Percentiles rank a stretch among this genome's conserved stretches.
Conservation (phyloP, 2,797 vertebrate species). For the Chrysocyon brachyurus region DNA sequence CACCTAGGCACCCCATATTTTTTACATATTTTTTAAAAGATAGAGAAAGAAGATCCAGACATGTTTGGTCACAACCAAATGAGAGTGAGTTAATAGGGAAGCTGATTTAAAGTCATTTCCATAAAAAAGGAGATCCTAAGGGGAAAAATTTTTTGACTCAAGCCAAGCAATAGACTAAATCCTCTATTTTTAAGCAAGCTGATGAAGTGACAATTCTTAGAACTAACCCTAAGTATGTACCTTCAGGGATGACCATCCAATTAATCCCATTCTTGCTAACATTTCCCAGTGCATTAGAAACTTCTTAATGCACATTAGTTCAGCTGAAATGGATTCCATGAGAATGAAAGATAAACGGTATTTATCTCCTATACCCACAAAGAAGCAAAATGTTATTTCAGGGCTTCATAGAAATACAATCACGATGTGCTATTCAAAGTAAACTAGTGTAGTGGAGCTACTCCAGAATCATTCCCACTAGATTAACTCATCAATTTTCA, state of each 20-base stretch:
- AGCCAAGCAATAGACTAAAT: slow-evolving; percentile 72
- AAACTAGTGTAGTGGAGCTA: slow-evolving; percentile 51
- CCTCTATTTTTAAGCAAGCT: slow-evolving; percentile 76
- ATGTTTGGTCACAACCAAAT: slow-evolving; percentile 65
- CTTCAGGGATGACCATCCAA: slow-evolving; percentile 81
- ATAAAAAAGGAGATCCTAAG: slow-evolving; percentile 68
- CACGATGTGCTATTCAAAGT: slow-evolving; percentile 19
- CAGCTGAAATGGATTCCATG: slow-evolving; percentile 63
- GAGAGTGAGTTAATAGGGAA: slow-evolving; percentile 61
- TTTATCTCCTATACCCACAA: slow-evolving; percentile 66
- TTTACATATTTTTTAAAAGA: slow-evolving; percentile 62
- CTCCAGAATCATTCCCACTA: slow-evolving; percentile 50
- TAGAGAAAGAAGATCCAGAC: slow-evolving; percentile 53
- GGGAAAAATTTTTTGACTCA: slow-evolving; percentile 76
- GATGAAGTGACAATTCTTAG: slow-evolving; percentile 77
- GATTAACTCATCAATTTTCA: slow-evolving; percentile 30
- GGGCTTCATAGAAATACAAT: slow-evolving; percentile 61
- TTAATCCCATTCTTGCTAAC: slow-evolving; percentile 77
- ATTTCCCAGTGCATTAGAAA: slow-evolving; percentile 60
- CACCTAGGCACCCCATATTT: background rate
- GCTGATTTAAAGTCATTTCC: slow-evolving; percentile 68
- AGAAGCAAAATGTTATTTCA: slow-evolving; percentile 72
- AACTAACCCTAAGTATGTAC: slow-evolving; percentile 63
- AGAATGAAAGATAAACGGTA: slow-evolving; percentile 76
- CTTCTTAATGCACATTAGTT: slow-evolving; percentile 64